A percentile compares a stretch with the other conserved stretches of the same genome.
phyloP scores from a whole-genome alignment of 2,888 invertebrate species.

The Willowsia nigromaculata region DNA sequence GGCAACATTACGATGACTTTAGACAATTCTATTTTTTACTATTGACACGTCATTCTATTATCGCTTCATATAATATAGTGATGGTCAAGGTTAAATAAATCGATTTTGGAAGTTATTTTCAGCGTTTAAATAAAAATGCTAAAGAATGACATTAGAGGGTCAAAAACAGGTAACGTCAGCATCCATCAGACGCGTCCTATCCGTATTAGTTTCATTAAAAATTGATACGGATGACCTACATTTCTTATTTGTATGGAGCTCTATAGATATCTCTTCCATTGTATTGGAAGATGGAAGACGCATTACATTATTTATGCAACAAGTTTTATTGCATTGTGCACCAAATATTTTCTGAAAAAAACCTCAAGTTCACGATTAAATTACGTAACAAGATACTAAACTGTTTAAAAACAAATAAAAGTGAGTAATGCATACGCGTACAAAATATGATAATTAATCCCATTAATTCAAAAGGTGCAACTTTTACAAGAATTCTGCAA shows the following conservation, averaged over 20 bases:
- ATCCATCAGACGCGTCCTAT: no score
- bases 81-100: neutral
- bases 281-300: no score
- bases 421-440: neutral
- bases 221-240: neutral
- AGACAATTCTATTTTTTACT: no score
- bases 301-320: no score
- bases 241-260: no score
- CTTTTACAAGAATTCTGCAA: neutral
- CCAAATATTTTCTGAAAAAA: no score
- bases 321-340: no score
- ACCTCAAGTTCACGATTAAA: neutral
- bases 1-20: no score
- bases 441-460: neutral
- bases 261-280: no score
- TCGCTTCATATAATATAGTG: neutral
- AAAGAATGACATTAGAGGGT: neutral
- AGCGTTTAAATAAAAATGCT: neutral
- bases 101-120: neutral
- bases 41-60: no score
- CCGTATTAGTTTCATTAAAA: no score
- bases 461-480: neutral
- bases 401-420: slow-evolving; percentile 2
- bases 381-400: neutral
- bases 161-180: neutral